These are phyloP conservation scores for Melieria crassipennis DNA, from an alignment of 2,888 invertebrate genomes.

Conservation along the genomic window DNA sequence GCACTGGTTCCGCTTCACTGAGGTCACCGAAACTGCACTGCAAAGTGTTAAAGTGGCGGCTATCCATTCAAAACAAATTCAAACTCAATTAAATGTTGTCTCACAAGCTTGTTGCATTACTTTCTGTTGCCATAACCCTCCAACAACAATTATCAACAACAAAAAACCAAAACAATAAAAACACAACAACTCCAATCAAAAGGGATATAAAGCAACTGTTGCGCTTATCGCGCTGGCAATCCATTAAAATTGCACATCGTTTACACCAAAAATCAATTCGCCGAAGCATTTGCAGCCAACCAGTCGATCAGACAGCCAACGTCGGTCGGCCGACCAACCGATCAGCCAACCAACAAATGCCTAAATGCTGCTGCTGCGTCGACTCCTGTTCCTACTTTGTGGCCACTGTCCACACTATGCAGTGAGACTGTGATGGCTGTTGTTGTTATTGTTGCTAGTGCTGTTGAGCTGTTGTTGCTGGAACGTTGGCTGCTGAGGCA, in stretches of 20 bases:
- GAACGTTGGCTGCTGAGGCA: conserved; percentile 47
- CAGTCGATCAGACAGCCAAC: conserved; percentile 1
- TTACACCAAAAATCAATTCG: conserved; percentile 66
- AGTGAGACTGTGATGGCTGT: no score
- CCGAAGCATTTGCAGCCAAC: conserved; percentile 58
- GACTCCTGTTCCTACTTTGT: conserved; percentile 19
- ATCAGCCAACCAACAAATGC: conserved; percentile 8
- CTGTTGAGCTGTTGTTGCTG: conserved; percentile 37
- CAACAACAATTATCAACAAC: no score
- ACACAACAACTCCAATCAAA: no score
- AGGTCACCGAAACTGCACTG: no score
- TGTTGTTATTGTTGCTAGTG: conserved; percentile 25
- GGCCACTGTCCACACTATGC: neutral
- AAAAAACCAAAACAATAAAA: no score
- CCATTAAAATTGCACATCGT: conserved; percentile 67
- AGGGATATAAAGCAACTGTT: no score
- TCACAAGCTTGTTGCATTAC: no score
- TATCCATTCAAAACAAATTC: no score
- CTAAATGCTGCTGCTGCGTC: neutral
- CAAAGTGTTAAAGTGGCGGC: no score
- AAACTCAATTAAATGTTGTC: no score
- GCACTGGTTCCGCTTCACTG: no score
- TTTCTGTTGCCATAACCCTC: no score
- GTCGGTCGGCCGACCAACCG: neutral
- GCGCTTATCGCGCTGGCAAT: conserved; percentile 64